Base-by-base conservation (phyloP, 2,797 vertebrate genomes). In the Fistularia commersonii region DNA sequence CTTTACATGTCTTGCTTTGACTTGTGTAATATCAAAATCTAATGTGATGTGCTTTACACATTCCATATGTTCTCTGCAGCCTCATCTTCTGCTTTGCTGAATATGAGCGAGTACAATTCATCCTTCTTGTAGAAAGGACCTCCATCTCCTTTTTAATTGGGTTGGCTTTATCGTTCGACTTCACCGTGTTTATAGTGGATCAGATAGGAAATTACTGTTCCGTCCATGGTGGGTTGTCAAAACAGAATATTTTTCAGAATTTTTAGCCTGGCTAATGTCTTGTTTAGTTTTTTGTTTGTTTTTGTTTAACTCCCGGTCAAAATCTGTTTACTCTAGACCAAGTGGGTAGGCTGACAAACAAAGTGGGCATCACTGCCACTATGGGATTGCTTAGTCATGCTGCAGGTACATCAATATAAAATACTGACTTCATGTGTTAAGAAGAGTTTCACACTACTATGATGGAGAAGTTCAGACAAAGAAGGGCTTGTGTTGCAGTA, bases 131-230 rank as follows among this genome's bases (percentile, higher is more conserved):
- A 63, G 12, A 57, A 45, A 41, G 62, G 66, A 12, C 41, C 40
- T 8, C 76, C 88, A 1, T 74, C 88, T 13, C 84, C 81, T 5
- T 80, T 90, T 65, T 89, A 45, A 91, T 92, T 0, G 90, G 92
- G 3, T 13, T 90, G 40, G 76, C 90, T 48, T 65, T 93, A 13
- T 90, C 91, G 0, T 60, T 83, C 0, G 92, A 92, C 1, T 93
- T 93, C 74, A 86, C 69, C 37, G 93, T 93, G 92, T 93, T 93
- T 66, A 66, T 89, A 3, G 89, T 92, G 13, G 91, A 93, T 70
- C 91, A 93, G 80, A 80, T 91, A 1, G 79, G 74, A 48, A 80
- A 66, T 61, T 91, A 87, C 72, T 76, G 77, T 35, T 88, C 86
- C 15, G 58, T 43, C 13, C 79, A 55, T 0, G 89, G 91, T 65